Conservation (phyloP, 2,888 invertebrate species). For the Schizaphis graminum region DNA sequence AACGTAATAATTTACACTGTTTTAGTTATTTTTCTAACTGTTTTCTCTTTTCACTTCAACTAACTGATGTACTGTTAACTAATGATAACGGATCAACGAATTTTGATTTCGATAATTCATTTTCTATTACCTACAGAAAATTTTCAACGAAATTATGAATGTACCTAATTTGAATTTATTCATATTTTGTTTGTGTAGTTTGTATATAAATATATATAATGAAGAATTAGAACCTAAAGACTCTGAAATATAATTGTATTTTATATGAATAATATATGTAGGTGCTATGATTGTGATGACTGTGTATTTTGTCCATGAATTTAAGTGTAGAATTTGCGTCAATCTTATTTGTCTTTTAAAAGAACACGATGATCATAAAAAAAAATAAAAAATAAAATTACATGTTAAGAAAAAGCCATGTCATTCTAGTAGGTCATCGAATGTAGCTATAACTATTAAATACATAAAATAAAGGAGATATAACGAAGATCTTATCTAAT, state of each 20-base stretch:
- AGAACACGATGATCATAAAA: conserved; percentile 19
- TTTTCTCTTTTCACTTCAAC: conserved; percentile 57
- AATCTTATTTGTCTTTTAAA: conserved; percentile 23
- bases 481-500: neutral
- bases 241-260: neutral
- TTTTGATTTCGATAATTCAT: neutral
- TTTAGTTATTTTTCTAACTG: neutral
- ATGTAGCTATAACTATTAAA: neutral
- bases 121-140: neutral
- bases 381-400: conserved; percentile 41
- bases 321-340: conserved; percentile 38
- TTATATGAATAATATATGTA: neutral
- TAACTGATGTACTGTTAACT: neutral
- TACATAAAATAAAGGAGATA: neutral
- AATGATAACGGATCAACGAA: conserved; percentile 27
- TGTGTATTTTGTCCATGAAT: conserved; percentile 7
- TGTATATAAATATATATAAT: neutral
- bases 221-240: neutral
- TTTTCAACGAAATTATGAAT: neutral
- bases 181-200: neutral
- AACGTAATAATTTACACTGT: conserved; percentile 7
- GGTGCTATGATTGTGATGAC: conserved; percentile 34
- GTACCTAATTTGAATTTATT: neutral
- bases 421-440: conserved; percentile 17
- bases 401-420: neutral